These are phyloP conservation scores for Nycticebus coucang DNA, from an alignment of 2,113 vertebrate genomes.

Conservation along the genomic window DNA sequence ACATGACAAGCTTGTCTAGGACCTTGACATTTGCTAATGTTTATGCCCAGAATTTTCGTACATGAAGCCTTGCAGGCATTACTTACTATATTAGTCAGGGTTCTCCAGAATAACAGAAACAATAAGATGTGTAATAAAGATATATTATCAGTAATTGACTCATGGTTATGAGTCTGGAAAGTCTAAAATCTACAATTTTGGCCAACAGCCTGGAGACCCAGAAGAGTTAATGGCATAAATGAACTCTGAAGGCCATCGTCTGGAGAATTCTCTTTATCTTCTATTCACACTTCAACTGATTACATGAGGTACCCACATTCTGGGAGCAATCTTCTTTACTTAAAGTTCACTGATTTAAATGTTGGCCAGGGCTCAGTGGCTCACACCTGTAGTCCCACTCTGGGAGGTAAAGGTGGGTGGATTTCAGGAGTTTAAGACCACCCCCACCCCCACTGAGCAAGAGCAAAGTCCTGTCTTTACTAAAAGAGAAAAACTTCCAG, in stretches of 20 bases:
- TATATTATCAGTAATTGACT: neutral
- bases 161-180: neutral
- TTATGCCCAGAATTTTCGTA: neutral
- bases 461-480: too few relatives aligned
- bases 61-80: neutral
- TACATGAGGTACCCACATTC: neutral
- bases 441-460: too few relatives aligned
- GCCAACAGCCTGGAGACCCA: neutral
- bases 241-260: neutral
- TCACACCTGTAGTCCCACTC: too few relatives aligned
- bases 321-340: neutral
- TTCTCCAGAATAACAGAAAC: neutral
- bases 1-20: neutral
- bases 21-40: neutral
- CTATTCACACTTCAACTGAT: neutral
- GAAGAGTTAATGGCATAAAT: neutral
- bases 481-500: too few relatives aligned
- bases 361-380: too few relatives aligned
- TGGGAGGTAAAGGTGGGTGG: too few relatives aligned
- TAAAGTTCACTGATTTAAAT: neutral
- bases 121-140: neutral
- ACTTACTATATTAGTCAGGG: neutral
- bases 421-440: too few relatives aligned
- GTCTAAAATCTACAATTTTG: neutral
- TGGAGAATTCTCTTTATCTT: neutral